Evolutionary conservation across 2,113 vertebrate genomes (phyloP), one percentile per base, ranked within the genome.

Genomic region (Menura novaehollandiae): DNA sequence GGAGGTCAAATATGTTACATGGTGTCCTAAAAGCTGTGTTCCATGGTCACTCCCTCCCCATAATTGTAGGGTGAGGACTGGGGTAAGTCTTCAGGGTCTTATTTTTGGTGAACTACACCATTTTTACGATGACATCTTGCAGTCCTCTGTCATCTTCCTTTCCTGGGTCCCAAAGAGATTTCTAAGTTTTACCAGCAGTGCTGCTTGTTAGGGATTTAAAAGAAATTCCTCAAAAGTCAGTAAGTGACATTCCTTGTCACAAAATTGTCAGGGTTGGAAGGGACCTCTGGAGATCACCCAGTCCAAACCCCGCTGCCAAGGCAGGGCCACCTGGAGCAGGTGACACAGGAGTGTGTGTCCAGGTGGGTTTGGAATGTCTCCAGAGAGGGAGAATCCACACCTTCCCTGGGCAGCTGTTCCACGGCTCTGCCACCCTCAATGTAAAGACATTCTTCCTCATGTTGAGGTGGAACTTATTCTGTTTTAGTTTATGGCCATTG

Each of bases 41-140:
- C 47, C 43, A 80, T 0, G 0, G 82, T 90, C 93, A 91, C 74
- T 96, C 88, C 91, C 90, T 93, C 88, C 71, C 82, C n/a, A 8
- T 96, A 95, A 97, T 77, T 96, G 71, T 41, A 96, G 91, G 81
- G 91, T 85, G 60, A 92, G 41, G 62, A 84, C 44, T 82, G 41
- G 78, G 63, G 71, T 68, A 75, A 79, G 55, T 60, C 84, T 94
- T 76, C 89, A 95, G 85, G 85, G 75, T 90, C 94, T 93, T 91
- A 91, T 91, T 96, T 94, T 74, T 83, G 58, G 89, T 89, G 85
- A 94, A 32, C 39, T 80, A 47, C 15, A 53, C 74, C 41, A 76
- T 85, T 66, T 89, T 23, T 72, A 41, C 63, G 76, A 69, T 62
- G 78, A 62, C 37, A 39, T 75, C 63, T 82, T 73, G 53, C 78